Percentiles rank a stretch among this genome's conserved stretches.
Conservation (phyloP, 2,113 vertebrate genomes). For the Dipodomys ordii region DNA sequence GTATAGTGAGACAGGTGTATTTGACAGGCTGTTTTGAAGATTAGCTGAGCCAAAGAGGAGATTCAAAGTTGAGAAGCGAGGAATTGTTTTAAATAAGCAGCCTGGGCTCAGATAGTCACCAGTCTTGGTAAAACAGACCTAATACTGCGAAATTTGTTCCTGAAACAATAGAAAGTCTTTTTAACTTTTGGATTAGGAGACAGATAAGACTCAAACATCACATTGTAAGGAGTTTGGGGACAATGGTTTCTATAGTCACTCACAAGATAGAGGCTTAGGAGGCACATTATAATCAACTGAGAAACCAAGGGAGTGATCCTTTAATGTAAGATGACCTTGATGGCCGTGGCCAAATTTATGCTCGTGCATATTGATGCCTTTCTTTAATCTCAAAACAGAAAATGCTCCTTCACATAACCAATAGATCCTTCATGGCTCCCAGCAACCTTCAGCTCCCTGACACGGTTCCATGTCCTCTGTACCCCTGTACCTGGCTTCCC, state of each 20-base stretch:
- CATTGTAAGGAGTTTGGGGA: background rate
- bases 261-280: background rate
- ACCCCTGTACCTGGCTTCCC: background rate
- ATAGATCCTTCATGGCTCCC: background rate
- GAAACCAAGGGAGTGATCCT: background rate
- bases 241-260: background rate
- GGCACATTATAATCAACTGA: background rate
- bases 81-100: background rate
- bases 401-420: background rate
- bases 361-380: background rate
- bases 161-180: background rate
- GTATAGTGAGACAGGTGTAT: background rate
- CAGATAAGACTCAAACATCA: background rate
- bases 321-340: slow-evolving; percentile 2
- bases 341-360: background rate
- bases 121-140: background rate
- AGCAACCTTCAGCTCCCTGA: background rate
- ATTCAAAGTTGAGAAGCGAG: background rate
- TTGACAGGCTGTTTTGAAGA: background rate
- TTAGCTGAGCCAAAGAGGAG: background rate
- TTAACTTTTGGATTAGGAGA: background rate
- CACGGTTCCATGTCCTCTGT: background rate
- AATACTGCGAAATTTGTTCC: background rate
- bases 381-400: background rate
- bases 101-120: background rate